These are phyloP conservation scores for Labia minor DNA, from an alignment of 2,888 invertebrate genomes.

Conservation along the genomic window DNA sequence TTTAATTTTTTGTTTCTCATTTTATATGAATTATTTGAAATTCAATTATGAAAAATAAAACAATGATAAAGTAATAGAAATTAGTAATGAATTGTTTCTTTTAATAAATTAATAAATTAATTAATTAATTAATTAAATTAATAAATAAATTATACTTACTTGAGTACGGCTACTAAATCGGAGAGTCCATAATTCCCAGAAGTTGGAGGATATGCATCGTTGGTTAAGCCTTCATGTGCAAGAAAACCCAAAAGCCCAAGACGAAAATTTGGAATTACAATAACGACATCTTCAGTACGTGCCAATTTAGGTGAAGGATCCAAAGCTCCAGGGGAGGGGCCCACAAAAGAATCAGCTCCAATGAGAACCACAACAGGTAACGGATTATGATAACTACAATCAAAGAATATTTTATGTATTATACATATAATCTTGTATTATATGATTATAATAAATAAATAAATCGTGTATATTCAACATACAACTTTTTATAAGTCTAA, in stretches of 20 bases:
- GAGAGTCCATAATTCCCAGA: constrained; percentile 80
- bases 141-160: constrained; percentile 69
- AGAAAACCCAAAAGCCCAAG: constrained; percentile 71
- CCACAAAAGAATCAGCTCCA: constrained; percentile 66
- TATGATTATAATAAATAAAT: neutral
- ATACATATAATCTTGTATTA: neutral
- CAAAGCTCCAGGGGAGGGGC: constrained; percentile 57
- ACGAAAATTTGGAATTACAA: constrained; percentile 79
- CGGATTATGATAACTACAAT: constrained; percentile 54
- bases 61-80: too few species aligned
- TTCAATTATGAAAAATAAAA: too few species aligned
- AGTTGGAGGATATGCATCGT: constrained; percentile 56
- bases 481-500: too few species aligned
- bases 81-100: too few species aligned
- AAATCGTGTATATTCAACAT: too few species aligned
- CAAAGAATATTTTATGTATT: constrained; percentile 3
- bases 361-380: constrained; percentile 73
- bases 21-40: too few species aligned
- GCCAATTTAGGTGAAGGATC: constrained; percentile 66
- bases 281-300: constrained; percentile 65
- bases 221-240: constrained; percentile 57
- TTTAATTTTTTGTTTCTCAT: too few species aligned
- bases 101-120: too few species aligned
- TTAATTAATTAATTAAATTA: too few species aligned
- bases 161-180: constrained; percentile 62